These are phyloP conservation scores for Ancistrus triradiatus DNA, from an alignment of 2,113 vertebrate species.

Conservation along the genomic window DNA sequence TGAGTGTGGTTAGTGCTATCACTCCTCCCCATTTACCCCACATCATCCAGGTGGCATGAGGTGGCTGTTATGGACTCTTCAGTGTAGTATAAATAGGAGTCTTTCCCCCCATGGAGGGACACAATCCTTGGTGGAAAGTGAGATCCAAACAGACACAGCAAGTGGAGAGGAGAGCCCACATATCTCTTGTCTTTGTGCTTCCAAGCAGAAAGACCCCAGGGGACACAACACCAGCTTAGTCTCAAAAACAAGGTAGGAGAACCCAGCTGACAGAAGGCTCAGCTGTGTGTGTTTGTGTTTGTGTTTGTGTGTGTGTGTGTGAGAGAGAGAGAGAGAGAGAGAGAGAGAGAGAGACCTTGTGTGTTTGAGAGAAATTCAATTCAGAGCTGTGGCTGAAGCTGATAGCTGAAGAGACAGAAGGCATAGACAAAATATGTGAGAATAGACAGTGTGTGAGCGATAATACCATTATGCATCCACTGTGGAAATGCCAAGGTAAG, in stretches of 20 bases:
- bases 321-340: neutral
- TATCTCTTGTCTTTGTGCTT: slow-evolving; percentile 61
- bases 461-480: slow-evolving; percentile 42
- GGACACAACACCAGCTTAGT: slow-evolving; percentile 68
- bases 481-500: slow-evolving; percentile 60
- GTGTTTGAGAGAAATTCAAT: slow-evolving; percentile 7
- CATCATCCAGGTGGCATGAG: slow-evolving; percentile 63
- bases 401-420: slow-evolving; percentile 37
- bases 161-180: slow-evolving; percentile 17
- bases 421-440: slow-evolving; percentile 35
- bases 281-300: slow-evolving; percentile 30
- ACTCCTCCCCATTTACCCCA: slow-evolving; percentile 56
- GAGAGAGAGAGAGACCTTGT: neutral
- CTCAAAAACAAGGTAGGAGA: slow-evolving; percentile 75
- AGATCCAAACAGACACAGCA: slow-evolving; percentile 35
- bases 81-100: slow-evolving; percentile 67
- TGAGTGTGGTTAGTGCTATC: slow-evolving; percentile 46
- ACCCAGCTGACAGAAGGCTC: slow-evolving; percentile 65
- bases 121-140: slow-evolving; percentile 52
- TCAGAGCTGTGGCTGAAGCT: slow-evolving; percentile 9
- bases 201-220: slow-evolving; percentile 66
- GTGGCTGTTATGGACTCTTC: slow-evolving; percentile 64
- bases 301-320: slow-evolving; percentile 13
- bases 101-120: slow-evolving; percentile 51
- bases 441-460: slow-evolving; percentile 45